Evolutionary conservation across 1,140 invertebrate genomes (phyloP).

Genomic region (Leptinotarsa lineolata): DNA sequence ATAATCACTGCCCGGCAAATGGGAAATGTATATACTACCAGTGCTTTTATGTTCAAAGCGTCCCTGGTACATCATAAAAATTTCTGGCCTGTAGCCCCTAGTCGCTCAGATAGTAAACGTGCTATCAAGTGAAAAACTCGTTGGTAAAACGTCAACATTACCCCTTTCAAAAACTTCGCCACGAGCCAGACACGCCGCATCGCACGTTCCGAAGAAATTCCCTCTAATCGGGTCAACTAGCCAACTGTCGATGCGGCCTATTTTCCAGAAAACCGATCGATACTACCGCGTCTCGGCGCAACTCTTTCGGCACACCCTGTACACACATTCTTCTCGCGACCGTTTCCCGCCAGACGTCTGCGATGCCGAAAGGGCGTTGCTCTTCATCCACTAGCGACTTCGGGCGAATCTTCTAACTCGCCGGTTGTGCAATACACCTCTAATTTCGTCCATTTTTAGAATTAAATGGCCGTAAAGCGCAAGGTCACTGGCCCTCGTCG

Average conservation of each 20-base stretch:
- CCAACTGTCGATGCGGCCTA: neutral
- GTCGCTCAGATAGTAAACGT: no score
- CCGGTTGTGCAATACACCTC: neutral
- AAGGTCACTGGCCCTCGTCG: neutral
- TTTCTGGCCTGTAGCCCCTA: no score
- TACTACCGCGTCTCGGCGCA: neutral
- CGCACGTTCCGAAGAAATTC: neutral
- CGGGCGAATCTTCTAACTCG: neutral
- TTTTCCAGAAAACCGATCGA: neutral
- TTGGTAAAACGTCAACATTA: no score
- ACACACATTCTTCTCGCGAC: neutral
- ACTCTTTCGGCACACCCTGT: neutral
- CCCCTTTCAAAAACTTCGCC: no score
- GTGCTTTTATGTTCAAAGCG: no score
- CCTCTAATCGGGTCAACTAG: neutral
- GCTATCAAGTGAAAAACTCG: no score
- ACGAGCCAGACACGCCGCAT: no score
- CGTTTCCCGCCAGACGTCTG: slow-evolving; percentile 7
- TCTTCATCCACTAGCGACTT: neutral
- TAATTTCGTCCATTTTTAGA: slow-evolving; percentile 8
- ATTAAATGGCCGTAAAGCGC: slow-evolving; percentile 1
- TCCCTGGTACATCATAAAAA: no score
- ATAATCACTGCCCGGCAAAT: no score
- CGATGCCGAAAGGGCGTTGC: slow-evolving; percentile 1
- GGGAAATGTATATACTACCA: no score